Evolutionary conservation across 2,888 invertebrate genomes (phyloP).

Genomic region (Aromia moschata): DNA sequence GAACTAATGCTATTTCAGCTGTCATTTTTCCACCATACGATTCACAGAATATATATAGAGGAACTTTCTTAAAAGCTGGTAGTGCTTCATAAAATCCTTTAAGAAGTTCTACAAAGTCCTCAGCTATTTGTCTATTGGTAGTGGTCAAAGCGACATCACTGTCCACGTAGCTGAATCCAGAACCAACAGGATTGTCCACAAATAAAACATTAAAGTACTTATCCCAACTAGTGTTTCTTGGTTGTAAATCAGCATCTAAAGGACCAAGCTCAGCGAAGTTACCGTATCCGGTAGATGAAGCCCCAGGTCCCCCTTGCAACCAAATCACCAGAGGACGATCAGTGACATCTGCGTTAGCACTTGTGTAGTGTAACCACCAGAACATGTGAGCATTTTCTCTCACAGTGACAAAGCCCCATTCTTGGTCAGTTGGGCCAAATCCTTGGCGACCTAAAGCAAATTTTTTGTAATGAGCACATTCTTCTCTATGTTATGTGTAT

Average conservation of each 20-base stretch:
- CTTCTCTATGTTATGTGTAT: too few species aligned
- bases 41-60: constrained; percentile 87
- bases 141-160: constrained; percentile 63
- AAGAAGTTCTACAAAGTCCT: constrained; percentile 79
- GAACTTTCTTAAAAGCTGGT: constrained; percentile 76
- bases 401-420: constrained; percentile 79
- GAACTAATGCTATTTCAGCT: constrained; percentile 77
- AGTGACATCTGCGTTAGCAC: constrained; percentile 68
- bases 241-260: constrained; percentile 55
- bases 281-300: constrained; percentile 69
- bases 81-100: constrained; percentile 73
- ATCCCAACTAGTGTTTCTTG: constrained; percentile 69
- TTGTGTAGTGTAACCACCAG: constrained; percentile 82
- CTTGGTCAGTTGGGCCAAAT: constrained; percentile 73
- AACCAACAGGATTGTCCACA: constrained; percentile 90
- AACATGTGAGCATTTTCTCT: constrained; percentile 83
- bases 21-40: constrained; percentile 96
- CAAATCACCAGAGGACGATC: constrained; percentile 79
- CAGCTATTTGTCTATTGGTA: constrained; percentile 73
- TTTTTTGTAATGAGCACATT: too few species aligned
- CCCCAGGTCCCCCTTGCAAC: constrained; percentile 75
- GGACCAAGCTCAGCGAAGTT: constrained; percentile 70
- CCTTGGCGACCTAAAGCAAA: constrained; percentile 51
- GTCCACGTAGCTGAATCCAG: constrained; percentile 83
- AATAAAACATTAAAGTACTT: constrained; percentile 76